Evolutionary conservation across 1,140 invertebrate genomes (phyloP).

Genomic region (Eupristina koningsbergeri): DNA sequence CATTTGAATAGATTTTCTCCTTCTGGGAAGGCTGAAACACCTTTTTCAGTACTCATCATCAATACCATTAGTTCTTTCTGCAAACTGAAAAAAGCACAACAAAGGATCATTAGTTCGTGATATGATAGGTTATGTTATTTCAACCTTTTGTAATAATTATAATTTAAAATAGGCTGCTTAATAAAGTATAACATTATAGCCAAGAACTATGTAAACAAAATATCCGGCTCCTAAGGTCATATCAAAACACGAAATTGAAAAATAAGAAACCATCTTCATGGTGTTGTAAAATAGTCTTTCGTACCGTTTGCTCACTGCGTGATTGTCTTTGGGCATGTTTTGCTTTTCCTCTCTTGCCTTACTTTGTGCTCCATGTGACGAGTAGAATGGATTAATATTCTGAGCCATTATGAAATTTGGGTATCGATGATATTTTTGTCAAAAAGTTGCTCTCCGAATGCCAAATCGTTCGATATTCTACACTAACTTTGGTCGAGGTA

Average conservation of each 20-base stretch:
- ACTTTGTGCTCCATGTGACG: conserved; percentile 77
- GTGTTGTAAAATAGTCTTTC: conserved; percentile 52
- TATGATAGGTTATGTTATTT: conserved; percentile 45
- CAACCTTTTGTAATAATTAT: conserved; percentile 18
- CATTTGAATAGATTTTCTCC: conserved; percentile 97
- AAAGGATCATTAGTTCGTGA: conserved; percentile 25
- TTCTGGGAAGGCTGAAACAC: conserved; percentile 96
- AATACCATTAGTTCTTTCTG: conserved; percentile 88
- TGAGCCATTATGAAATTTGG: conserved; percentile 78
- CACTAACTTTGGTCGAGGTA: conserved; percentile 47
- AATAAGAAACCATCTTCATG: not conserved
- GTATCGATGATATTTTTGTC: conserved; percentile 26
- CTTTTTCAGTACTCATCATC: conserved; percentile 91
- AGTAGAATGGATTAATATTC: conserved; percentile 86
- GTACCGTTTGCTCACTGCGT: conserved; percentile 89
- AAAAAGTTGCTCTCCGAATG: conserved; percentile 28
- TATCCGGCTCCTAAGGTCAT: conserved; percentile 4
- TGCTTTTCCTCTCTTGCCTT: conserved; percentile 84
- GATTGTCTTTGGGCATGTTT: conserved; percentile 83
- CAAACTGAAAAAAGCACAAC: conserved; percentile 74
- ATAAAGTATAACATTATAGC: not conserved
- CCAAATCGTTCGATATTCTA: conserved; percentile 41
- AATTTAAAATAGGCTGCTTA: not conserved
- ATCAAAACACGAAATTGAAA: not conserved
- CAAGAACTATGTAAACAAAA: conserved; percentile 25